Evolutionary conservation across 1,140 invertebrate species (phyloP), one percentile per base, ranked within the genome.

Genomic region (Hestina assimilis): DNA sequence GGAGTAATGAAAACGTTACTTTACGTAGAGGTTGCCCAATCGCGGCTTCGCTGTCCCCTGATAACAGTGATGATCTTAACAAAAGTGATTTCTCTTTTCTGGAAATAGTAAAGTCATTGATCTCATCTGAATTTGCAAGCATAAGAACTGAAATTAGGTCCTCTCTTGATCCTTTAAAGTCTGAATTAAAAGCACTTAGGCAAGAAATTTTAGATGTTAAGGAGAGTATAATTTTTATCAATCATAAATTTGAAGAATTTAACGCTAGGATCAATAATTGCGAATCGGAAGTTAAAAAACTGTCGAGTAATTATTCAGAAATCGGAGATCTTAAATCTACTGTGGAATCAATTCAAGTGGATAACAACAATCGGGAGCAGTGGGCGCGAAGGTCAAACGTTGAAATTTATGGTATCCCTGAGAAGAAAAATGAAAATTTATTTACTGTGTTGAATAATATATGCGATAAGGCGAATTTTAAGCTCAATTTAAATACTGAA

Each of bases 381-480:
- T 47, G 28, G 45, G 24, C 45, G 7, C 24, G 45, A 17, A 29
- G 11, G 17, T 47, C 45, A 2, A 47, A 47, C n/a, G 26, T 47
- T 11, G 45, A 47, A 20, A 28, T 47, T 7, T 47, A 47, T 47
- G 45, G 45, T 15, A 47, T 47, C 6, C 24, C 45, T 3, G 45
- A 47, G 19, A 29, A 12, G 19, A 47, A 31, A 20, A 47, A 43
- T 26, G 21, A 43, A 43, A 43, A 43, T 11, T 15, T 43, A 5
- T 4, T 12, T 5, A 23, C 9, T 11, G 4, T 43, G 6, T 43
- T 43, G 9, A 20, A 43, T 24, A 43, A 11, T n/a, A 24, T 43
- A n/a, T 24, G 6, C 3, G 3, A 24, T 24, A 23, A 43, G 26
- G 12, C 41, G 2, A 5, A 6, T 4, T n/a, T 43, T 8, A 14